Evolutionary conservation across 1,140 invertebrate genomes (phyloP).

Genomic region (Protaetia brevitarsis): DNA sequence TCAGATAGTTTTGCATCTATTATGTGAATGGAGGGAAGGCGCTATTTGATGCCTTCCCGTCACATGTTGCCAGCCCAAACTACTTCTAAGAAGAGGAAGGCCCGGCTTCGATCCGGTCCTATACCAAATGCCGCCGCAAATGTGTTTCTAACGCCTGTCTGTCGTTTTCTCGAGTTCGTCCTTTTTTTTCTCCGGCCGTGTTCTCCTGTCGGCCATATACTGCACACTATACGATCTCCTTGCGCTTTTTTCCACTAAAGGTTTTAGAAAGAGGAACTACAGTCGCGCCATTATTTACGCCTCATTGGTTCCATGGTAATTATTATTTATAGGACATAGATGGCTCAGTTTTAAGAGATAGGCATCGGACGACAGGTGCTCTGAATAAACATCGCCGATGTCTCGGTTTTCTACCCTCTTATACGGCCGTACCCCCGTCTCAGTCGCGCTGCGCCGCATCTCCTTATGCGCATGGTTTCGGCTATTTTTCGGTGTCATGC

Average conservation of each 20-base stretch:
- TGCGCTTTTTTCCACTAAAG: neutral
- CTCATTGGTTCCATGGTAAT: neutral
- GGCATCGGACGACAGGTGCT: conserved; percentile 1
- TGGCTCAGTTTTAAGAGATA: conserved; percentile 6
- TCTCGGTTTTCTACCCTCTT: neutral
- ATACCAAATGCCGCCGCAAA: conserved; percentile 11
- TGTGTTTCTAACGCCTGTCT: conserved; percentile 20
- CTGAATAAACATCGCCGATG: neutral
- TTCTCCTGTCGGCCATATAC: neutral
- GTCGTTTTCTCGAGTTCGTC: neutral
- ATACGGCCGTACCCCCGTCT: too few relatives aligned
- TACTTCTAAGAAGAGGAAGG: conserved; percentile 12
- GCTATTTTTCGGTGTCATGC: neutral
- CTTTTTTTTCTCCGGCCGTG: neutral
- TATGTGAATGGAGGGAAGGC: conserved; percentile 9
- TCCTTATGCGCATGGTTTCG: neutral
- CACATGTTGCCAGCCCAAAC: conserved; percentile 21
- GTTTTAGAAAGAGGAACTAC: neutral
- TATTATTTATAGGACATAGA: conserved; percentile 13
- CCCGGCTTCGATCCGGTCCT: neutral
- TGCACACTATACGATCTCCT: neutral
- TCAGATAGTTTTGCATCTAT: conserved; percentile 21
- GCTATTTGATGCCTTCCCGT: conserved; percentile 22
- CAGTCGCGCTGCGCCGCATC: too few relatives aligned
- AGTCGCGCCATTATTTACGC: conserved; percentile 18